phyloP scores from a whole-genome alignment of 1,140 invertebrate genomes.

The Drosophila sucinea region DNA sequence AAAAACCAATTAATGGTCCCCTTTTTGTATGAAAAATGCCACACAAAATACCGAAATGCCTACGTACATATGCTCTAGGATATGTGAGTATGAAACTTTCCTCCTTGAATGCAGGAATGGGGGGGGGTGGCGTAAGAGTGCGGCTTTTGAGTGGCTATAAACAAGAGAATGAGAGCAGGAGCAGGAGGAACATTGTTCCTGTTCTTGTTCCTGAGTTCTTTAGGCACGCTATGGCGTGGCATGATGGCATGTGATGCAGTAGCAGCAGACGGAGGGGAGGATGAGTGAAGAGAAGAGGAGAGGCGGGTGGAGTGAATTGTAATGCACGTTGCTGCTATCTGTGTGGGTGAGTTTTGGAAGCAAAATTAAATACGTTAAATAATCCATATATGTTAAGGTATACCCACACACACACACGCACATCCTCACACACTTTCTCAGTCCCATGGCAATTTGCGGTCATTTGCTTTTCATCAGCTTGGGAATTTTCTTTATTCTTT shows the following conservation, averaged over 20 bases:
- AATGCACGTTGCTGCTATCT: conserved; percentile 7
- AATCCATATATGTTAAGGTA: conserved; percentile 41
- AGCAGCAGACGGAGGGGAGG: neutral
- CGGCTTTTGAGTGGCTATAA: conserved; percentile 9
- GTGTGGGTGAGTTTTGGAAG: conserved; percentile 17
- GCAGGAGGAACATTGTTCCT: conserved; percentile 1
- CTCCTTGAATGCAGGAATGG: neutral
- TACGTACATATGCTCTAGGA: neutral
- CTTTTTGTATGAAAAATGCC: conserved; percentile 19
- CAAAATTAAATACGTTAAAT: conserved; percentile 79
- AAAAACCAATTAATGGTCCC: conserved; percentile 15
- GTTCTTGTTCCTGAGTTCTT: conserved; percentile 5
- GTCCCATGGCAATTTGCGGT: conserved; percentile 72
- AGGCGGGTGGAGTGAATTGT: conserved; percentile 7
- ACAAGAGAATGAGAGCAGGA: neutral
- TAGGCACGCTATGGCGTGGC: conserved; percentile 40
- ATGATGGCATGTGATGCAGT: conserved; percentile 14
- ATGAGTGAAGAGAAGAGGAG: neutral
- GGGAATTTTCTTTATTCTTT: conserved; percentile 28
- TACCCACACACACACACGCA: conserved; percentile 19
- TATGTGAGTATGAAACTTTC: neutral
- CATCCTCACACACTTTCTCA: conserved; percentile 18
- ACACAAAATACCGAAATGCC: conserved; percentile 1
- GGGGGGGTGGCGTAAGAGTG: neutral
- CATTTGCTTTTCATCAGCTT: conserved; percentile 79